phyloP scores from a whole-genome alignment of 2,888 invertebrate genomes.

The Automeris io region DNA sequence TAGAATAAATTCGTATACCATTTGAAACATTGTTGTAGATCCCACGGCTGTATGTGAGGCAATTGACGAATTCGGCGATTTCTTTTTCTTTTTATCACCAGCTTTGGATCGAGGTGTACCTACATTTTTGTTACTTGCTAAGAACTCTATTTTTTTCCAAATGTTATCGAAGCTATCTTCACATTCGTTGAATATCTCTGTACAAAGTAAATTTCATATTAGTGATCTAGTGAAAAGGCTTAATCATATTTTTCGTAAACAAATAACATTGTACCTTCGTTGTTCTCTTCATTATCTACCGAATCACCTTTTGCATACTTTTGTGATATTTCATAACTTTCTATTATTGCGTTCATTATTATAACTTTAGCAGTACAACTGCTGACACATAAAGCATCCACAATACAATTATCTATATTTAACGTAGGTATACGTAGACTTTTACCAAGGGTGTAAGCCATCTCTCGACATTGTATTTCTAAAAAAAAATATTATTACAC shows the following conservation, averaged over 20 bases:
- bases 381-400: slow-evolving; percentile 54
- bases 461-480: slow-evolving; percentile 60
- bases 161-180: slow-evolving; percentile 50
- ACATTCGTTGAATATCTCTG: slow-evolving; percentile 33
- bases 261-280: slow-evolving; percentile 4
- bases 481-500: slow-evolving; percentile 16
- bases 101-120: slow-evolving; percentile 52
- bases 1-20: slow-evolving; percentile 27
- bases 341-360: slow-evolving; percentile 39
- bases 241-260: not conserved
- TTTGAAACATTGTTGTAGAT: slow-evolving; percentile 54
- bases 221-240: not conserved
- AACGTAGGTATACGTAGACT: slow-evolving; percentile 56
- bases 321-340: slow-evolving; percentile 37
- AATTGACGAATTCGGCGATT: slow-evolving; percentile 35
- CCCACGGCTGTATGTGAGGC: slow-evolving; percentile 42
- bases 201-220: not conserved
- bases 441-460: slow-evolving; percentile 60
- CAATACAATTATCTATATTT: slow-evolving; percentile 69
- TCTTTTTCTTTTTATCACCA: slow-evolving; percentile 57
- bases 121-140: slow-evolving; percentile 40
- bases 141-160: slow-evolving; percentile 43
- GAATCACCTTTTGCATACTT: slow-evolving; percentile 25
- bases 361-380: slow-evolving; percentile 35
- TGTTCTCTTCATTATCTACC: slow-evolving; percentile 20